A percentile compares a stretch with the other conserved stretches of the same genome.
These are phyloP conservation scores for Melanophora roralis DNA, from an alignment of 2,888 invertebrate species.

Conservation along the genomic window DNA sequence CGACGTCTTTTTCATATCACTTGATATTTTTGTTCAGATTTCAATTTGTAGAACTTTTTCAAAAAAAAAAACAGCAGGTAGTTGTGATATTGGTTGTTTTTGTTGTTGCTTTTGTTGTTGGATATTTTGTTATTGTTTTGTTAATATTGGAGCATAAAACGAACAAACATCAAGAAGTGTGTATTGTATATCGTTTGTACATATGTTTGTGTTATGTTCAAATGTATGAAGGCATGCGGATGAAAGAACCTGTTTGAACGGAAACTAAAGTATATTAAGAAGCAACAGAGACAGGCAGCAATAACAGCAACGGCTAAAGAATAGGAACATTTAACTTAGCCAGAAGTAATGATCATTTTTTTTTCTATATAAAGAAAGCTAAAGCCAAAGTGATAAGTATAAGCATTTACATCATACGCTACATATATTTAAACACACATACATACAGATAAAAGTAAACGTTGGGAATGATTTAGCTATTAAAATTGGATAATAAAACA, in stretches of 20 bases:
- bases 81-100: slow-evolving; percentile 52
- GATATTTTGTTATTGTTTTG: slow-evolving; percentile 45
- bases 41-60: slow-evolving; percentile 46
- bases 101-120: slow-evolving; percentile 20
- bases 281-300: slow-evolving; percentile 42
- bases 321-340: slow-evolving; percentile 50
- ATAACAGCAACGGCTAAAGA: slow-evolving; percentile 53
- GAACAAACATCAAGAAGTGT: no score
- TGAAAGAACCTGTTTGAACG: slow-evolving; percentile 77
- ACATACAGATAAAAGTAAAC: background rate
- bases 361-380: slow-evolving; percentile 54
- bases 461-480: background rate
- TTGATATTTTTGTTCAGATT: slow-evolving; percentile 36
- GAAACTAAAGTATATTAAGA: slow-evolving; percentile 73
- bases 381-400: slow-evolving; percentile 26
- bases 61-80: slow-evolving; percentile 54
- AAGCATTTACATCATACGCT: slow-evolving; percentile 9
- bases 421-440: background rate
- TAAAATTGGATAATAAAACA: background rate
- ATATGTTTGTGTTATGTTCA: slow-evolving; percentile 12
- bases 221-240: slow-evolving; percentile 67
- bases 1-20: slow-evolving; percentile 53
- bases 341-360: slow-evolving; percentile 36
- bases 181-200: background rate
- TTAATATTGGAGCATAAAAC: slow-evolving; percentile 27